These are phyloP conservation scores for Aldabrachelys gigantea DNA, from an alignment of 2,113 vertebrate genomes.

Conservation along the genomic window DNA sequence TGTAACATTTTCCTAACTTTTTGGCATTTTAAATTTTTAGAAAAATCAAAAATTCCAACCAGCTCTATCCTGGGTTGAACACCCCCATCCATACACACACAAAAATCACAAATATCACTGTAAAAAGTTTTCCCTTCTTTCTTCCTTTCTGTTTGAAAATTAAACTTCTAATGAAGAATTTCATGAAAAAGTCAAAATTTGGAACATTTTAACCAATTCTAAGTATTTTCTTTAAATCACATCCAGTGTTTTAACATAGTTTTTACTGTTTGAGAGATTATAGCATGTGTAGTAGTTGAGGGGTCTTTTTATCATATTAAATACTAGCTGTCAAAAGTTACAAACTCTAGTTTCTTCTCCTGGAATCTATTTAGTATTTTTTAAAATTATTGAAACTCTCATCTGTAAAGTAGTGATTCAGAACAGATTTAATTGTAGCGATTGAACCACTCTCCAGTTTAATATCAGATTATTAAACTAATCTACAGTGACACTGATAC, in stretches of 20 bases:
- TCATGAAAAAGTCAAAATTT: conserved; percentile 68
- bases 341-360: not conserved
- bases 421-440: conserved; percentile 61
- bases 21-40: not conserved
- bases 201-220: conserved; percentile 50
- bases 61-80: conserved; percentile 52
- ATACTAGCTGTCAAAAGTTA: not conserved
- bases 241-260: conserved; percentile 52
- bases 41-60: conserved; percentile 46
- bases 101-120: conserved; percentile 72
- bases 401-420: conserved; percentile 64
- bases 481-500: not conserved
- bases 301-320: not conserved
- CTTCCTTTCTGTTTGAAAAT: conserved; percentile 68
- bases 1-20: not conserved
- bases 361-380: not conserved
- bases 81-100: conserved; percentile 47
- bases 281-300: not conserved
- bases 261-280: conserved; percentile 17
- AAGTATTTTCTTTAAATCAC: conserved; percentile 46
- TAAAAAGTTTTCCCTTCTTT: not conserved
- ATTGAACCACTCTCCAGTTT: conserved; percentile 1
- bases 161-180: conserved; percentile 71
- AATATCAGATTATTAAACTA: not conserved
- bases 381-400: conserved; percentile 23